These are phyloP conservation scores for Astropecten irregularis DNA, from an alignment of 53 echinoderm and acorn worm species.

Conservation along the genomic window DNA sequence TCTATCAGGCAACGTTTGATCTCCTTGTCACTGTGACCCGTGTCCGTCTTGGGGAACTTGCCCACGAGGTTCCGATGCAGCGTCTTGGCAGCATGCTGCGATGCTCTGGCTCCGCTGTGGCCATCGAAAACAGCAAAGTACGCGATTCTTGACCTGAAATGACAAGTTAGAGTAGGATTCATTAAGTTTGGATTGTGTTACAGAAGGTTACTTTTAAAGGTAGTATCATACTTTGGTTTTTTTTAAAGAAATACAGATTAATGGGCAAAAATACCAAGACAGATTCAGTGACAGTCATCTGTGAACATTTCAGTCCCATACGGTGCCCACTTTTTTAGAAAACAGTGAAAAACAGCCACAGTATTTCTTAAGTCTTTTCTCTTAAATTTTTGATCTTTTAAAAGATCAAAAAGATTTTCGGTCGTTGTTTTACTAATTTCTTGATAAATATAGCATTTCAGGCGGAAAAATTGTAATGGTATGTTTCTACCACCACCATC, in stretches of 20 bases:
- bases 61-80: slow-evolving; percentile 73
- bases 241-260: too few species aligned
- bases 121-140: slow-evolving; percentile 97
- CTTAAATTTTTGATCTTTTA: background rate
- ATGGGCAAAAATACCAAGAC: too few species aligned
- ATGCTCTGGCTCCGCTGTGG: slow-evolving; percentile 83
- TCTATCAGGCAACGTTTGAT: slow-evolving; percentile 89
- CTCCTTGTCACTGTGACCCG: slow-evolving; percentile 78
- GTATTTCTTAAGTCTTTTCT: too few species aligned
- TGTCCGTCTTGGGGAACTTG: slow-evolving; percentile 77
- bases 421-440: too few species aligned
- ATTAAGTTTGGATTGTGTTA: background rate
- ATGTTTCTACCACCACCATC: too few species aligned
- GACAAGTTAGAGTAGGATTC: background rate
- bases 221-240: too few species aligned
- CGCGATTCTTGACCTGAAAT: slow-evolving; percentile 74
- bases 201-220: background rate
- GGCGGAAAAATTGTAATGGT: too few species aligned
- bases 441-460: too few species aligned
- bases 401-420: background rate
- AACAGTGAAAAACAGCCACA: too few species aligned
- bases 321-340: too few species aligned
- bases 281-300: too few species aligned
- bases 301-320: too few species aligned
- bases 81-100: slow-evolving; percentile 70